Evolutionary conservation across 2,888 invertebrate genomes (phyloP), one percentile per base, ranked within the genome.

Genomic region (Euzophera pinguis): DNA sequence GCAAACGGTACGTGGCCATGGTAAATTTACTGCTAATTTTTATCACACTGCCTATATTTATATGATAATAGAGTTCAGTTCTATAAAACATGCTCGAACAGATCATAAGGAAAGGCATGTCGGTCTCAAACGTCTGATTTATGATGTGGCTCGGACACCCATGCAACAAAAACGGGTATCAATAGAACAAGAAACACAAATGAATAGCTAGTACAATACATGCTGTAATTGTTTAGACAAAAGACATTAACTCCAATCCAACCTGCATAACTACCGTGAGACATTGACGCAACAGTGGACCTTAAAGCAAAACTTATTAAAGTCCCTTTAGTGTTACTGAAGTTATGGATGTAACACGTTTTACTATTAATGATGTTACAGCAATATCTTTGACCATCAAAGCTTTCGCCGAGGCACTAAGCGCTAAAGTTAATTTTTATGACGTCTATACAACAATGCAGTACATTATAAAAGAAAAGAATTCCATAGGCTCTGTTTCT

Each of bases 171-270:
- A 84, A 80, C 80, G 71, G 67, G 69, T 72, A 78, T 85, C 81
- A 83, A 87, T 82, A 81, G 84, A 80, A 84, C 81, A 84, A 87
- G 83, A 75, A 81, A 86, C 81, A 81, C 75, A 87, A 86, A 89
- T 86, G 87, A 87, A 84, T 79, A 78, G 74, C 72, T 73, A 73
- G 73, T 83, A 88, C 88, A 87, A 88, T 87, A 80, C 84, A 73
- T 67, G 67, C 71, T 76, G 81, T 89, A 88, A 89, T 89, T 89
- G 89, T 89, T 89, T 88, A 89, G 84, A 88, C 87, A 89, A 89
- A 45, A 79, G 70, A 75, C 61, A 57, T 71, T 66, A 64, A 52
- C 62, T 64, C 56, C 55, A 53, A 63, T 61, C 58, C 52, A 55
- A 60, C 55, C 45, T 53, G 61, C 56, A 47, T 61, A 69, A 65